phyloP scores from a whole-genome alignment of 23 tunicate genomes.

The Trididemnum clinides region DNA sequence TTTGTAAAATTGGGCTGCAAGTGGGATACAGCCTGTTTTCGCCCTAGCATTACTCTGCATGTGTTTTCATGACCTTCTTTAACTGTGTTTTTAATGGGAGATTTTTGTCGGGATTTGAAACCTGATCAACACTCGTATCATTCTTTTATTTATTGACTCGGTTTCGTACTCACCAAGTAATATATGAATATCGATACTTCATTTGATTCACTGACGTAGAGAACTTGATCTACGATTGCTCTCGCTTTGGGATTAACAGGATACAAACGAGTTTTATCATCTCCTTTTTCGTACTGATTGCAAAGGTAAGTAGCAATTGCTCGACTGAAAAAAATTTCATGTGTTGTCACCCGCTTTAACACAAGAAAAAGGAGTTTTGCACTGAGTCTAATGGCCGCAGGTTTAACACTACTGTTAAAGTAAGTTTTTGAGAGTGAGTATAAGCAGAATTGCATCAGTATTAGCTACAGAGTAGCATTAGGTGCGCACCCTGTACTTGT shows the following conservation, averaged over 20 bases:
- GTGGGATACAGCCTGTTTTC: not conserved
- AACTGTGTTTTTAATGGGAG: not conserved
- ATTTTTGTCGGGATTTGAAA: not conserved
- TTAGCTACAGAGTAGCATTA: too few species aligned
- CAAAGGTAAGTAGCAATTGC: slow-evolving; percentile 29
- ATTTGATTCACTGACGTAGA: slow-evolving; percentile 16
- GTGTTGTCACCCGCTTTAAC: too few species aligned
- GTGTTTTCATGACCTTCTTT: not conserved
- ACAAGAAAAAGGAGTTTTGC: too few species aligned
- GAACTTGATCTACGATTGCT: slow-evolving; percentile 28
- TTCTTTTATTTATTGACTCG: too few species aligned
- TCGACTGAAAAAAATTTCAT: not conserved
- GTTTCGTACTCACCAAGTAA: slow-evolving; percentile 40
- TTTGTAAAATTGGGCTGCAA: not conserved
- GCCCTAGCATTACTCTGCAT: not conserved
- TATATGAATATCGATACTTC: not conserved
- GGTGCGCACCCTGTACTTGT: too few species aligned
- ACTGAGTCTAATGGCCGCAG: too few species aligned
- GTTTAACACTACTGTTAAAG: too few species aligned
- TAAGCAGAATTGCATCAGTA: too few species aligned
- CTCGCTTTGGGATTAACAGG: not conserved
- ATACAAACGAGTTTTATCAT: not conserved
- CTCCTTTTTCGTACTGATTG: slow-evolving; percentile 14
- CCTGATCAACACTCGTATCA: not conserved
- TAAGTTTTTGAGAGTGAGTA: too few species aligned